Evolutionary conservation across 1,140 invertebrate genomes (phyloP).

Genomic region (Hyles euphorbiae): DNA sequence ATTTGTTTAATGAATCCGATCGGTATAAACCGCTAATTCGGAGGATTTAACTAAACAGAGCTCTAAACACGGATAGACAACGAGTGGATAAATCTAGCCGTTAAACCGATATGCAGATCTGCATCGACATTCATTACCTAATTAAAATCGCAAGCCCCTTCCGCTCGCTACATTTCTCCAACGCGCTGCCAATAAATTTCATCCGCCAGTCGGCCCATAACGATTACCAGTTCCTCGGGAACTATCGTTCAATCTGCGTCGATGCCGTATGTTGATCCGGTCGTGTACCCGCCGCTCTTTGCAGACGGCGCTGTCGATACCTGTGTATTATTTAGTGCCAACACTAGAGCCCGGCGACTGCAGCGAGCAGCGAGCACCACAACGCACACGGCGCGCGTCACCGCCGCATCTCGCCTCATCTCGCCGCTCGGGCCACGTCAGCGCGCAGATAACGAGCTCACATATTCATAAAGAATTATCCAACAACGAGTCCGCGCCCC

Average conservation of each 20-base stretch:
- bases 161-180: slow-evolving; percentile 74
- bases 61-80: slow-evolving; percentile 39
- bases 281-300: slow-evolving; percentile 69
- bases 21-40: slow-evolving; percentile 37
- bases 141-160: slow-evolving; percentile 74
- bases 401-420: slow-evolving; percentile 35
- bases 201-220: slow-evolving; percentile 73
- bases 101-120: slow-evolving; percentile 73
- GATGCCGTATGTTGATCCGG: slow-evolving; percentile 73
- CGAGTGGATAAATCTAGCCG: slow-evolving; percentile 69
- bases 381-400: slow-evolving; percentile 26
- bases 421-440: slow-evolving; percentile 51
- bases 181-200: slow-evolving; percentile 74
- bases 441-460: slow-evolving; percentile 70
- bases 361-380: slow-evolving; percentile 22
- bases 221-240: slow-evolving; percentile 75
- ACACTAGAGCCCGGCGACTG: slow-evolving; percentile 39
- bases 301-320: slow-evolving; percentile 67
- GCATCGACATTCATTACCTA: slow-evolving; percentile 75
- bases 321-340: slow-evolving; percentile 73
- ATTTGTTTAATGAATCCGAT: not conserved
- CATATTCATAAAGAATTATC: slow-evolving; percentile 75
- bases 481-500: slow-evolving; percentile 51
- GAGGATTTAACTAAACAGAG: slow-evolving; percentile 32
- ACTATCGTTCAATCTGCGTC: slow-evolving; percentile 74